Percentiles rank a stretch among this genome's conserved stretches.
Conservation (phyloP, 1,140 invertebrate genomes). For the Solen grandis region DNA sequence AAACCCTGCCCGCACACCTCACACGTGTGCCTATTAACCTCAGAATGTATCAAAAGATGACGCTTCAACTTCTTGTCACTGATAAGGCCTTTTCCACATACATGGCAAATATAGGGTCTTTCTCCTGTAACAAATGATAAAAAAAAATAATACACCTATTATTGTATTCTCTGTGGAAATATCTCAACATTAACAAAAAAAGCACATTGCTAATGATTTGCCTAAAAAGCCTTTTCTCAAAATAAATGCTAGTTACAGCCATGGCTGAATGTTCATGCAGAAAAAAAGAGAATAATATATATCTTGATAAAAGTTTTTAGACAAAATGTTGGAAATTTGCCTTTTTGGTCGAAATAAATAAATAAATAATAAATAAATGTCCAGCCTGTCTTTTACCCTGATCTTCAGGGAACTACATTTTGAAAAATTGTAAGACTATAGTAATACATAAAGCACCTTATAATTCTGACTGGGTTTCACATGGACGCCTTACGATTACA, state of each 20-base stretch:
- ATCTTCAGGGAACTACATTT: no score
- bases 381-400: no score
- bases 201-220: neutral
- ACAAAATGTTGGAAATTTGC: no score
- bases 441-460: no score
- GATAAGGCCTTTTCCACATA: conserved; percentile 51
- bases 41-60: conserved; percentile 36
- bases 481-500: no score
- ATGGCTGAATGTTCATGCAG: neutral
- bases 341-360: no score
- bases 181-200: neutral
- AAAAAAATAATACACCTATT: no score
- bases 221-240: neutral
- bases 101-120: conserved; percentile 35
- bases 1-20: conserved; percentile 46
- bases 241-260: neutral
- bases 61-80: conserved; percentile 48
- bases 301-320: no score
- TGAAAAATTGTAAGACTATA: no score
- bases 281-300: neutral
- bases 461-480: no score
- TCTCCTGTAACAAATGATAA: conserved; percentile 26
- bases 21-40: conserved; percentile 32
- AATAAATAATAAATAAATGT: no score
- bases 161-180: no score